Evolutionary conservation across 2,113 vertebrate species (phyloP).

Genomic region (Catharus minimus): DNA sequence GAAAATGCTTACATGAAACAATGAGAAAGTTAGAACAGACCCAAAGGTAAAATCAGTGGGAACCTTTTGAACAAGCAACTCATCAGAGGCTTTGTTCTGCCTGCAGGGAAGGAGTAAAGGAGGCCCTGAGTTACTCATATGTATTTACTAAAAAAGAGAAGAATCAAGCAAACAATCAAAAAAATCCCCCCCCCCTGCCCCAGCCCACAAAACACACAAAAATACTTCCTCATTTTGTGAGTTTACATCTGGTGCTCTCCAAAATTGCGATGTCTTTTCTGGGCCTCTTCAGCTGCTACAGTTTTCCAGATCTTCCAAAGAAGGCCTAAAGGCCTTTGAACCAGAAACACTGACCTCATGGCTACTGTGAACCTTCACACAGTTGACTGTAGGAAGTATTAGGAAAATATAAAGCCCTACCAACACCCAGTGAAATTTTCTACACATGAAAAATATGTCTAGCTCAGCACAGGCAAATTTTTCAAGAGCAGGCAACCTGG

Average conservation of each 20-base stretch:
- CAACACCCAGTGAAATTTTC: background rate
- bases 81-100: constrained; percentile 18
- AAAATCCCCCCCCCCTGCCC: background rate
- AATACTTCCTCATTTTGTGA: background rate
- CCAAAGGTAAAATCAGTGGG: constrained; percentile 47
- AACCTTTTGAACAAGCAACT: constrained; percentile 33
- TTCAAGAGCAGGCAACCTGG: constrained; percentile 34
- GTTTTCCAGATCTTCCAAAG: background rate
- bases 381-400: background rate
- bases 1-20: constrained; percentile 30
- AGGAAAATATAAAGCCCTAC: background rate
- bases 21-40: constrained; percentile 5
- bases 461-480: constrained; percentile 34
- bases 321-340: background rate
- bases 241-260: background rate
- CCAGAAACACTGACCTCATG: background rate
- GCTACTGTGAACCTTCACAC: background rate
- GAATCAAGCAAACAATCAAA: background rate
- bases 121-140: constrained; percentile 8
- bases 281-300: background rate
- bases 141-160: constrained; percentile 10
- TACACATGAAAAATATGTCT: background rate
- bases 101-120: constrained; percentile 33
- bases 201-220: background rate
- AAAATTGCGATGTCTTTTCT: background rate